phyloP scores from a whole-genome alignment of 2,888 invertebrate genomes.

The Acleris literana region DNA sequence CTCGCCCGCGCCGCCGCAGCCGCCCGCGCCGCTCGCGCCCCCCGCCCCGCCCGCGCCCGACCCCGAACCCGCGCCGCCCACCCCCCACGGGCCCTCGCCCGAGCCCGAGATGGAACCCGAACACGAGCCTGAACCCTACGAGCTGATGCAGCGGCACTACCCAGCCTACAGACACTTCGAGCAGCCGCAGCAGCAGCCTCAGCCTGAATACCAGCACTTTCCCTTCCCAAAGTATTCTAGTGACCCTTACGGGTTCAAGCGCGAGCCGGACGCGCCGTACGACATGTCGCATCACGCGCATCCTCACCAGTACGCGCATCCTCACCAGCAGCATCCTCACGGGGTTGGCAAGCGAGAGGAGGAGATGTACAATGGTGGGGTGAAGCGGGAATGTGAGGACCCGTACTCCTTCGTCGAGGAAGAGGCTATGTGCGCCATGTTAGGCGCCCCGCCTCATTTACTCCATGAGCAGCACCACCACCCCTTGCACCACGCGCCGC shows the following conservation, averaged over 20 bases:
- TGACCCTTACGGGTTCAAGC: conserved; percentile 72
- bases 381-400: conserved; percentile 88
- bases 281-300: conserved; percentile 73
- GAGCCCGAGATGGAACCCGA: conserved; percentile 48
- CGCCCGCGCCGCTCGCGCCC: conserved; percentile 57
- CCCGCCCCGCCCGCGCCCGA: conserved; percentile 47
- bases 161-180: conserved; percentile 56
- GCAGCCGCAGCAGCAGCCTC: conserved; percentile 52
- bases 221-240: conserved; percentile 69
- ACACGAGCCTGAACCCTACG: conserved; percentile 24
- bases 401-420: conserved; percentile 95
- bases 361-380: conserved; percentile 70
- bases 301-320: conserved; percentile 45
- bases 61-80: conserved; percentile 54
- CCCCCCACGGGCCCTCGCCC: conserved; percentile 52
- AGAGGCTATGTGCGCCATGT: conserved; percentile 85
- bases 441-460: conserved; percentile 62
- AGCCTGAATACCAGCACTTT: conserved; percentile 65
- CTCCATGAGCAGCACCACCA: conserved; percentile 57
- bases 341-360: conserved; percentile 62
- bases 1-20: conserved; percentile 49
- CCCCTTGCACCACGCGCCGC: conserved; percentile 63
- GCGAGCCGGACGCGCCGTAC: conserved; percentile 74
- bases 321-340: conserved; percentile 35
- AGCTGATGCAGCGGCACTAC: conserved; percentile 35